Conservation (phyloP, 2,113 vertebrate genomes). For the Atlantisia rogersi region DNA sequence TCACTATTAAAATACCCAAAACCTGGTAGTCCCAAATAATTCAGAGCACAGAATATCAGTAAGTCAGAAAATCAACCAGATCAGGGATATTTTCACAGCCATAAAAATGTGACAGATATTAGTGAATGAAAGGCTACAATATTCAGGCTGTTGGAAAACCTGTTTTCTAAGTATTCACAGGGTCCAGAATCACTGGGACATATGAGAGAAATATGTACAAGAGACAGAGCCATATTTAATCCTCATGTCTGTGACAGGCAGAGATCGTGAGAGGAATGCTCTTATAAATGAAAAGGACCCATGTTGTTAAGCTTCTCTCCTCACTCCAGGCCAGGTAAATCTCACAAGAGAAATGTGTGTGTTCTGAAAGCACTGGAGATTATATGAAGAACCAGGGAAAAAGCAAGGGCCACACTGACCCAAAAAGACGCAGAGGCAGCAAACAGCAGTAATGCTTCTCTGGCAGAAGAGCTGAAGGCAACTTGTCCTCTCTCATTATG, state of each 20-base stretch:
- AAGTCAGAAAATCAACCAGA: not conserved
- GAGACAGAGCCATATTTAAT: not conserved
- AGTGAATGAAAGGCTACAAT: not conserved
- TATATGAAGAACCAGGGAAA: not conserved
- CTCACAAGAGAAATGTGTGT: not conserved
- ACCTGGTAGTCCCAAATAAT: not conserved
- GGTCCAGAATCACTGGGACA: not conserved
- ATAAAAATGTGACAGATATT: not conserved
- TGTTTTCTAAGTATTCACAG: not conserved
- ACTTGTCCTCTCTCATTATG: not conserved
- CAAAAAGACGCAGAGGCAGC: not conserved
- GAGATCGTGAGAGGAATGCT: not conserved
- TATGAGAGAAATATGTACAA: not conserved
- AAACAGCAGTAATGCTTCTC: not conserved
- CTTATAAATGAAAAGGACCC: slow-evolving; percentile 36
- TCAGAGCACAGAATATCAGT: not conserved
- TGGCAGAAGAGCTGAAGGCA: not conserved
- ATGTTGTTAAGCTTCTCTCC: slow-evolving; percentile 37
- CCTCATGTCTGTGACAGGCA: not conserved
- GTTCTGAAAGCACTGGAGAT: not conserved
- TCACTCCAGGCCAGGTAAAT: slow-evolving; percentile 42
- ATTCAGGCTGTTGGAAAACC: not conserved
- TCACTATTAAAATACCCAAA: not conserved
- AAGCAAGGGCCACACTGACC: not conserved
- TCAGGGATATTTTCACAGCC: not conserved